Percentiles rank a stretch among this genome's conserved stretches.
Conservation (phyloP, 2,888 invertebrate species). For the Agrypnus murinus region DNA sequence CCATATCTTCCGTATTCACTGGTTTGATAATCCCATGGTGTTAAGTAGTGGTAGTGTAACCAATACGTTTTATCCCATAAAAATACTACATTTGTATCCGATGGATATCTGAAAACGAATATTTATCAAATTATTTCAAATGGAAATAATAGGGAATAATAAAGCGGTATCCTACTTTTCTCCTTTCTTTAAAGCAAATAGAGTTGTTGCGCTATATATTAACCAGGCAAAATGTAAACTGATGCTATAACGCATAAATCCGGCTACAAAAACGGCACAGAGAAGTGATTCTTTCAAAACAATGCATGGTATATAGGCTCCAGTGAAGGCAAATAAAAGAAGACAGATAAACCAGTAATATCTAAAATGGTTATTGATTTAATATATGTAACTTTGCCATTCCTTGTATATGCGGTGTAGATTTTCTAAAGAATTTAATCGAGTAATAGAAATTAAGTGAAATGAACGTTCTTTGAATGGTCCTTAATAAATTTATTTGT, state of each 20-base stretch:
- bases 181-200: constrained; percentile 83
- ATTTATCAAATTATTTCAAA: not conserved
- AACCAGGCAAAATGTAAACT: constrained; percentile 81
- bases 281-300: constrained; percentile 84
- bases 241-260: constrained; percentile 80
- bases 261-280: constrained; percentile 78
- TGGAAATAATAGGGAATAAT: not conserved
- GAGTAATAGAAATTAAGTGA: too few relatives aligned
- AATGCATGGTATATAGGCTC: constrained; percentile 84
- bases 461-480: too few relatives aligned
- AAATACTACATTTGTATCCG: constrained; percentile 85
- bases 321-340: constrained; percentile 79
- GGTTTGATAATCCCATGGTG: constrained; percentile 88
- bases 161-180: constrained; percentile 65
- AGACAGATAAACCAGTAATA: constrained; percentile 81
- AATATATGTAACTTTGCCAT: too few relatives aligned
- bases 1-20: constrained; percentile 87
- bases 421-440: too few relatives aligned
- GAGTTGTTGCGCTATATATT: constrained; percentile 81
- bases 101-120: constrained; percentile 75
- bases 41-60: constrained; percentile 86
- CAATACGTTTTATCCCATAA: constrained; percentile 84
- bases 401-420: too few relatives aligned
- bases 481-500: too few relatives aligned
- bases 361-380: constrained; percentile 71